Evolutionary conservation across 2,888 invertebrate species (phyloP), one percentile per base, ranked within the genome.

Genomic region (Tachina lurida): DNA sequence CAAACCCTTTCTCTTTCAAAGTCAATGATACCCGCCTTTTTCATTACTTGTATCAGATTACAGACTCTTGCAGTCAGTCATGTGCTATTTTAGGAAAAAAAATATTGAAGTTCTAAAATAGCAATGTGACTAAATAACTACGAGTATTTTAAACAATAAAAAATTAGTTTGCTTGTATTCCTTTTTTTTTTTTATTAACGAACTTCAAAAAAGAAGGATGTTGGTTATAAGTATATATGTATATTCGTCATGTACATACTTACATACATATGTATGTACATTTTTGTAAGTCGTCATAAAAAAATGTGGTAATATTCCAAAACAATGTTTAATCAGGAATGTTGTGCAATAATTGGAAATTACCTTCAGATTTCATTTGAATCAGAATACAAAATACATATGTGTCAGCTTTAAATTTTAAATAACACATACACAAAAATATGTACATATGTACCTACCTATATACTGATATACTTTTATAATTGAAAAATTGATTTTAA

Each of bases 1-100:
- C 47, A 79, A 78, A 82, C 79, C 86, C 86, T 83, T 86, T 86
- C 86, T 86, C 86, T 83, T 86, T 83, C 22, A 45, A 63, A 75
- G 70, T 47, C 54, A 54, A 62, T 31, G 47, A 43, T 31, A 8
- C 41, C 60, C 39, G 52, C 47, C 56, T 31, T 60, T 58, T 58
- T 45, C 12, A 31, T 17, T 22, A 22, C 43, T 54, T 75, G 22
- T 31, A 19, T 10, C 58, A 41, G 60, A 10, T 43, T 52, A 31
- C 43, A 60, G 31, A 19, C 39, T 15, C 31, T 12, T 54, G 52
- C 43, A 47, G 10, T 70, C 31, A 4, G n/a, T 22, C 45, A 3
- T 62, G 13, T 10, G 43, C 54, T 63, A 62, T 79, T 79, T 63
- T 54, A 45, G 13, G 62, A 45, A 79, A 17, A n/a, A 45, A 43